A percentile compares a stretch with the other conserved stretches of the same genome.
These are phyloP conservation scores for Clarias batrachus DNA, from an alignment of 2,113 vertebrate genomes.

Conservation along the genomic window DNA sequence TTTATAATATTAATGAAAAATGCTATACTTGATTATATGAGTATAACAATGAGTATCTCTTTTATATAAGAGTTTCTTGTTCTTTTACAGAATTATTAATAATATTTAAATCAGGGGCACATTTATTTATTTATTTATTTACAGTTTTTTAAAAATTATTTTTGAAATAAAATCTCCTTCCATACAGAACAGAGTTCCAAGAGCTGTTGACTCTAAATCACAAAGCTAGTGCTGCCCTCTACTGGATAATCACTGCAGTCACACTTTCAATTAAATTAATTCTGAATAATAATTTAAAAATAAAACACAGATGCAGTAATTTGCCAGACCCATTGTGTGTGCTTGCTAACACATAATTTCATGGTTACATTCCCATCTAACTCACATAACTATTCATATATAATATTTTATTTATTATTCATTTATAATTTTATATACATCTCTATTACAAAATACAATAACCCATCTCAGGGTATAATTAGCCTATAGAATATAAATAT, in stretches of 20 bases:
- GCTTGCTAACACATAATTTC: neutral
- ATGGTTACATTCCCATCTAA: neutral
- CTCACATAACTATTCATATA: neutral
- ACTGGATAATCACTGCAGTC: neutral
- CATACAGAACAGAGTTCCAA: too few species aligned
- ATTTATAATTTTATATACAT: neutral
- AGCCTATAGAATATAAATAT: too few species aligned
- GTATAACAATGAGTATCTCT: too few species aligned
- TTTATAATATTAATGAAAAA: too few species aligned
- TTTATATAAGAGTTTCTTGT: too few species aligned
- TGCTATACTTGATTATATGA: too few species aligned
- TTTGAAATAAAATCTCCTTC: neutral
- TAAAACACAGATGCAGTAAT: neutral
- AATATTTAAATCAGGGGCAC: neutral
- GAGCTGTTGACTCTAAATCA: neutral
- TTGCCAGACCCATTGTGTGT: neutral
- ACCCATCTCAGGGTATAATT: neutral
- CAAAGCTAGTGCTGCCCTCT: constrained; percentile 33
- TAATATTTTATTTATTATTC: neutral
- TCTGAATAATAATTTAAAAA: neutral
- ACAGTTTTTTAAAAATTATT: too few species aligned
- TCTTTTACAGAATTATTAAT: too few species aligned
- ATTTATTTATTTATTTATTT: neutral
- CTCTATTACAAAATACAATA: neutral
- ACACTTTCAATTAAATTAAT: neutral